phyloP scores from a whole-genome alignment of 2,888 invertebrate species.

The Emmelina monodactyla region DNA sequence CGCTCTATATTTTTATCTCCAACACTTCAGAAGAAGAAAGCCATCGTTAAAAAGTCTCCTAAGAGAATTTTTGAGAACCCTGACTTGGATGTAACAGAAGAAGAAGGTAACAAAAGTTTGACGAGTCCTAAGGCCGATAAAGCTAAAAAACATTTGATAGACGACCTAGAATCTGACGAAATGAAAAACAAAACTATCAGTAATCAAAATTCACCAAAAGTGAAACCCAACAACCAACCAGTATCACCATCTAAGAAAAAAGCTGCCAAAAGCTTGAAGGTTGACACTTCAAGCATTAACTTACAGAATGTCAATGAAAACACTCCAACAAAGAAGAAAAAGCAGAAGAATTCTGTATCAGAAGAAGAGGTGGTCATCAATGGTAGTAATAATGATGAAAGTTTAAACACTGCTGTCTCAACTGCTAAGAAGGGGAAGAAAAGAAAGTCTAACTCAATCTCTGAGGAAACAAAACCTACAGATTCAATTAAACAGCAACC shows the following conservation, averaged over 20 bases:
- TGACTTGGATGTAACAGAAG: constrained; percentile 34
- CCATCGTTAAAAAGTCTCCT: constrained; percentile 52
- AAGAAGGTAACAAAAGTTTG: constrained; percentile 21
- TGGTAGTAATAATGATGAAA: background rate
- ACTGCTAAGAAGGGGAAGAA: constrained; percentile 6
- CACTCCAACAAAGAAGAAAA: constrained; percentile 33
- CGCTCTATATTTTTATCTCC: constrained; percentile 53
- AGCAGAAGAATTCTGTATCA: constrained; percentile 18
- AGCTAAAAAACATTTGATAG: constrained; percentile 47
- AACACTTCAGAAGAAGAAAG: constrained; percentile 49
- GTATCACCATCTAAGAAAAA: constrained; percentile 1
- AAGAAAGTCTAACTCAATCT: background rate
- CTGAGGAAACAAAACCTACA: too few species aligned
- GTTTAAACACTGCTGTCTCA: background rate
- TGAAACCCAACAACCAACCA: constrained; percentile 13
- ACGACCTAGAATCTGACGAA: constrained; percentile 29
- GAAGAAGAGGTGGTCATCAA: too few species aligned
- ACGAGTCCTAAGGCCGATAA: constrained; percentile 44
- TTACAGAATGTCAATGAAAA: constrained; percentile 21
- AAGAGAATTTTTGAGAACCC: constrained; percentile 53
- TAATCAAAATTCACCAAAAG: constrained; percentile 22
- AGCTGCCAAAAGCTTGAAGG: background rate
- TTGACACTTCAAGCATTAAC: too few species aligned
- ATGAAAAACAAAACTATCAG: constrained; percentile 11
- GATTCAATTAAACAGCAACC: too few species aligned